Percentiles rank a stretch among this genome's conserved stretches.
phyloP scores from a whole-genome alignment of 2,888 invertebrate species.

The Habrosyne pyritoides region DNA sequence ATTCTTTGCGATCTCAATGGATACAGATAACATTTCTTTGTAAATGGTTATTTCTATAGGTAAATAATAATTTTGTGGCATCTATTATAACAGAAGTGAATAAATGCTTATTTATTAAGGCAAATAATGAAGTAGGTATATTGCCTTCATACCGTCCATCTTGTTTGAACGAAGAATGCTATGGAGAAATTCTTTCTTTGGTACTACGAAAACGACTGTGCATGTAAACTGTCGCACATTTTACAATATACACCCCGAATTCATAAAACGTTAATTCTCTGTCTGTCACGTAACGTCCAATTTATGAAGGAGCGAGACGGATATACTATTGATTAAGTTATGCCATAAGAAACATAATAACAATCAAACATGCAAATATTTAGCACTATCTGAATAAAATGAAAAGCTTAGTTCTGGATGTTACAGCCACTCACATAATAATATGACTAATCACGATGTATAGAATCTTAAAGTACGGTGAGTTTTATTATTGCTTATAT shows the following conservation, averaged over 20 bases:
- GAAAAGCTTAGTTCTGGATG: constrained; percentile 28
- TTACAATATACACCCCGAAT: too few species aligned
- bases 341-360: neutral
- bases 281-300: too few species aligned
- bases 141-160: neutral
- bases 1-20: neutral
- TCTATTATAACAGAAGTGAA: neutral
- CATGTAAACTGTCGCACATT: neutral
- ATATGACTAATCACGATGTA: constrained; percentile 35
- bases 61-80: neutral
- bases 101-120: too few species aligned
- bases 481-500: constrained; percentile 69
- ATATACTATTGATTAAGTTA: too few species aligned
- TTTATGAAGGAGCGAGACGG: too few species aligned
- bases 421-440: constrained; percentile 36
- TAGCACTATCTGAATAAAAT: constrained; percentile 46
- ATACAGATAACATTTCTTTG: neutral
- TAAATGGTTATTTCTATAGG: neutral
- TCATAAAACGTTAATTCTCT: too few species aligned
- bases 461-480: constrained; percentile 45
- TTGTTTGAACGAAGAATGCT: neutral
- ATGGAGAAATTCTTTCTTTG: neutral
- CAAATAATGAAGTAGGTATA: neutral
- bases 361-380: constrained; percentile 11
- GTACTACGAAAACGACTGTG: neutral